Evolutionary conservation across 2,797 vertebrate genomes (phyloP), one percentile per base, ranked within the genome.

Genomic region (Bradypodion ventrale): DNA sequence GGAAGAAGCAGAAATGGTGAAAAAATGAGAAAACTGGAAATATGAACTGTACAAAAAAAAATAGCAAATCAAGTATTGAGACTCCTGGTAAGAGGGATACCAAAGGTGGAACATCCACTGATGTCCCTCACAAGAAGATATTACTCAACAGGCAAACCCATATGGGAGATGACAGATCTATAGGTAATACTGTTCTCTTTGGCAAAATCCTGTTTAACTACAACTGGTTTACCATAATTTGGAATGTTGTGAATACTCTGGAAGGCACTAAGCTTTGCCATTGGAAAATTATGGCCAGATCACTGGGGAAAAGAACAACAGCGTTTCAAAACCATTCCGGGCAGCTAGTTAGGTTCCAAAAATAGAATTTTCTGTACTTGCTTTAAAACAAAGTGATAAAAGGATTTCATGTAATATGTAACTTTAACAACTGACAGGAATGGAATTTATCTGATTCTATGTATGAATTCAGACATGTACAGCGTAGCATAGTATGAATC

Each of bases 341-440:
- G 46, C 46, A 49, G 49, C 46, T 49, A 49, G 13, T 12, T 49
- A 49, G 13, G 7, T 49, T 49, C 46, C 13, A 49, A 1, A 49
- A 49, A 49, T 49, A 49, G 2, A 49, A 49, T 49, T 49, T 49
- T 49, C 46, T 12, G 13, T 49, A 49, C 46, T 49, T 12, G 7
- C 7, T 12, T 37, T 37, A 37, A 37, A 37, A 37, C 37, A 37
- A 37, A 37, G 37, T 3, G 37, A 37, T 37, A 0, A 27, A 60
- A 73, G 83, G 80, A 82, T 88, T 86, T 75, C 72, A 44, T 49
- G 74, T 78, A 62, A 80, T 87, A 0, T 0, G 32, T 42, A 72
- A 92, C 82, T 85, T 74, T 76, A 84, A 91, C 89, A 87, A 92
- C 86, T 90, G 78, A 77, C 82, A 76, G 74, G 85, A 93, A 89